A percentile compares a stretch with the other conserved stretches of the same genome.
Conservation (phyloP, 2,113 vertebrate species). For the Benitochromis conjunctus region DNA sequence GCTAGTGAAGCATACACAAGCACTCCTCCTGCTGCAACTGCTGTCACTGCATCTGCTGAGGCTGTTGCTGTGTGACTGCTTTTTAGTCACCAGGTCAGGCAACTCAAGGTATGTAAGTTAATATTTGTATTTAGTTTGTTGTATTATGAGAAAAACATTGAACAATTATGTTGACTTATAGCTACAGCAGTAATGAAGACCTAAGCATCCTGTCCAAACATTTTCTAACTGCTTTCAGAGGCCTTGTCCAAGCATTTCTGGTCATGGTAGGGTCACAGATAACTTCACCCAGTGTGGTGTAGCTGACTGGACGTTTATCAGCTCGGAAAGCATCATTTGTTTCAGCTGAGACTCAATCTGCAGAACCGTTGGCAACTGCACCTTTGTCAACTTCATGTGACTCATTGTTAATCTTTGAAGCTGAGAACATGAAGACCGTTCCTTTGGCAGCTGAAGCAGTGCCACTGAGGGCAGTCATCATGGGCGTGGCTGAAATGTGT, state of each 20-base stretch:
- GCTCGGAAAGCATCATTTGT: neutral
- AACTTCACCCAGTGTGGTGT: neutral
- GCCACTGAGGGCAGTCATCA: rapidly evolving
- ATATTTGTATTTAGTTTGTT: neutral
- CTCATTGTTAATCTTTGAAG: neutral
- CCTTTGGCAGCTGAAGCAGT: neutral
- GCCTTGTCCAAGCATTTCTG: neutral
- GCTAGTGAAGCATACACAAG: neutral
- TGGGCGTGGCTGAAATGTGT: neutral
- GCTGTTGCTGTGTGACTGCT: neutral
- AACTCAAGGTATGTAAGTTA: neutral
- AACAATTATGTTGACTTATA: neutral
- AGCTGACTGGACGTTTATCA: neutral
- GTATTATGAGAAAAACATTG: neutral
- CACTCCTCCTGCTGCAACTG: neutral
- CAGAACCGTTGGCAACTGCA: rapidly evolving
- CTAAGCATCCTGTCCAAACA: neutral
- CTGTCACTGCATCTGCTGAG: neutral
- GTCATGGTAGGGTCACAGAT: neutral
- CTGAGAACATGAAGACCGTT: neutral
- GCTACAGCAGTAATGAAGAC: neutral
- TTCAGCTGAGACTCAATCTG: neutral
- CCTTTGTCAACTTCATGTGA: neutral
- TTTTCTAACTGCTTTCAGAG: neutral
- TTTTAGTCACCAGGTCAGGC: neutral